Evolutionary conservation across 2,888 invertebrate species (phyloP).

Genomic region (Hybos culiciformis): DNA sequence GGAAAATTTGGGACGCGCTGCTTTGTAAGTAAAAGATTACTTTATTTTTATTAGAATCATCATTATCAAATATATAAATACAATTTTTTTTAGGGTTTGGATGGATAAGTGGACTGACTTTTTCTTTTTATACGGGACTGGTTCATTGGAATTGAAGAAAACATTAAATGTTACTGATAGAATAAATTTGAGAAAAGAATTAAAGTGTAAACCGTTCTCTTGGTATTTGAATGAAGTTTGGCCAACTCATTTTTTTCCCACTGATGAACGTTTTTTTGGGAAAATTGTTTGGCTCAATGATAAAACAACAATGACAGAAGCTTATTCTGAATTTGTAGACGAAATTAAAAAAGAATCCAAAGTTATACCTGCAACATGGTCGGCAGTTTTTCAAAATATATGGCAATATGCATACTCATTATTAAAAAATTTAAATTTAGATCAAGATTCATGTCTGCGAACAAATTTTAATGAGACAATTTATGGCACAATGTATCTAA

Average conservation of each 20-base stretch:
- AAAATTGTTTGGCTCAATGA: conserved; percentile 45
- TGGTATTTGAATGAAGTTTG: conserved; percentile 94
- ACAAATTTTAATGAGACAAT: conserved; percentile 21
- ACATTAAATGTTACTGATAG: conserved; percentile 42
- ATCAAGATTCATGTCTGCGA: conserved; percentile 28
- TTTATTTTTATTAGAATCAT: no score
- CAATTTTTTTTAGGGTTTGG: no score
- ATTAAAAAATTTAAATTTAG: conserved; percentile 23
- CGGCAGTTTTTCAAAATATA: conserved; percentile 24
- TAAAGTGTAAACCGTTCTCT: conserved; percentile 73
- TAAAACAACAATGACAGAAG: conserved; percentile 23
- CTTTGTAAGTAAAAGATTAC: no score
- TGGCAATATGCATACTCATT: conserved; percentile 21
- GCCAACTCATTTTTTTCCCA: conserved; percentile 93
- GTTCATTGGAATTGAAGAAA: conserved; percentile 4
- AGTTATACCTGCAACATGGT: conserved; percentile 23
- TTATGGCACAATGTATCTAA: conserved; percentile 15
- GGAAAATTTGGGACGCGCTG: conserved; percentile 82
- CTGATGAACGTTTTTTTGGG: conserved; percentile 75
- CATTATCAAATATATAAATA: no score
- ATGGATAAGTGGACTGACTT: conserved; percentile 96
- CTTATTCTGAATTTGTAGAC: conserved; percentile 25
- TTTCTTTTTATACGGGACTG: conserved; percentile 70
- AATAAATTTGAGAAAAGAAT: conserved; percentile 49
- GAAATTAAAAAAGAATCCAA: conserved; percentile 23